Evolutionary conservation across 2,113 vertebrate species (phyloP).

Genomic region (Numida meleagris): DNA sequence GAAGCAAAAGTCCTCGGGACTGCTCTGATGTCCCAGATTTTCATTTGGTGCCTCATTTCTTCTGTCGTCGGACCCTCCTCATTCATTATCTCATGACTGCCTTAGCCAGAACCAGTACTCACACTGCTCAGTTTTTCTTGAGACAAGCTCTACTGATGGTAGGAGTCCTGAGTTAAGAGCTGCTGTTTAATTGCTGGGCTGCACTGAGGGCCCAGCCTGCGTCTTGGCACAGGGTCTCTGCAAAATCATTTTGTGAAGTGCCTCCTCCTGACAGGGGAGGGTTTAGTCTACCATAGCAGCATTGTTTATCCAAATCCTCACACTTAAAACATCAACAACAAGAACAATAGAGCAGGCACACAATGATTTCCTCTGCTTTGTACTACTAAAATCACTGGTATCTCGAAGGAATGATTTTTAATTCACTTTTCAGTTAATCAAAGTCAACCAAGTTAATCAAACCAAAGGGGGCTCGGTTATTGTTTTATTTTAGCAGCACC

Average conservation of each 20-base stretch:
- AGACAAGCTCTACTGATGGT: not conserved
- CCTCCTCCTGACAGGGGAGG: not conserved
- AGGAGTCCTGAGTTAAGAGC: not conserved
- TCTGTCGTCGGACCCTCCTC: constrained; percentile 27
- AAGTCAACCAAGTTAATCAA: constrained; percentile 34
- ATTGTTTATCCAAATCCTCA: constrained; percentile 7
- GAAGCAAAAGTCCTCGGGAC: constrained; percentile 13
- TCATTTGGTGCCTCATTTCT: constrained; percentile 51
- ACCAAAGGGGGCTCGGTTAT: not conserved
- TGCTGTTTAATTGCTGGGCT: not conserved
- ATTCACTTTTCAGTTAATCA: constrained; percentile 40
- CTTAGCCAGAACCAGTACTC: not conserved
- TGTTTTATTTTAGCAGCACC: not conserved
- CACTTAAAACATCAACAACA: not conserved
- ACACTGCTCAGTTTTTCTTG: not conserved
- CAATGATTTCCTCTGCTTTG: not conserved
- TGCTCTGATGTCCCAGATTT: constrained; percentile 39
- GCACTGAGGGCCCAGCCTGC: not conserved
- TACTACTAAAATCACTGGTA: constrained; percentile 8
- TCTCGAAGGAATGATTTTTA: constrained; percentile 56
- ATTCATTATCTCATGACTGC: constrained; percentile 7
- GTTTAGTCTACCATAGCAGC: not conserved
- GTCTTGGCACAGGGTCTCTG: not conserved
- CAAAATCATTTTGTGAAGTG: not conserved
- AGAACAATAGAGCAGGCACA: not conserved